Conservation (phyloP, 2,113 vertebrate genomes). For the Apteryx mantelli region DNA sequence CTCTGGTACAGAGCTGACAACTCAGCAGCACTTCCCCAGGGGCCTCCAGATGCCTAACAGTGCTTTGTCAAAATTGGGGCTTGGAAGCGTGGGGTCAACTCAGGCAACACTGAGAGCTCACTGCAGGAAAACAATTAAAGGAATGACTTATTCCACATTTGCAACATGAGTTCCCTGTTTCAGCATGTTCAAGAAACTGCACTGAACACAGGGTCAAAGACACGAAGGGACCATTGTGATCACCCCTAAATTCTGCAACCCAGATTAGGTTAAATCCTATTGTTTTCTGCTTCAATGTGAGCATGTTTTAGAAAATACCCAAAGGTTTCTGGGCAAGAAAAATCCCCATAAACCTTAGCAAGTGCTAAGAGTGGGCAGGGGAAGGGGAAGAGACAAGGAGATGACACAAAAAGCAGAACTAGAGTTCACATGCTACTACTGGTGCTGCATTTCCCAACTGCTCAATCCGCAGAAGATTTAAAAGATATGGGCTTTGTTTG, state of each 20-base stretch:
- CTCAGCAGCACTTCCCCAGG: rapidly evolving
- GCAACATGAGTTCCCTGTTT: background rate
- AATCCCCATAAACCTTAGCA: background rate
- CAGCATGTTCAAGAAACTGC: background rate
- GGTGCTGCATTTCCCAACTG: background rate
- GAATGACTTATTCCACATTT: background rate
- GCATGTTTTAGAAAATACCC: background rate
- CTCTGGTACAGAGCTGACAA: background rate
- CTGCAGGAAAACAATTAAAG: background rate
- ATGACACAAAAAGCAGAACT: background rate
- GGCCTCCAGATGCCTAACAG: background rate
- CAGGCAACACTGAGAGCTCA: rapidly evolving
- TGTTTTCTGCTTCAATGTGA: background rate
- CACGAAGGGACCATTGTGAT: background rate
- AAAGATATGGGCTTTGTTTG: background rate
- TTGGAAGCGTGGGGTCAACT: background rate
- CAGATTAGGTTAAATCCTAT: background rate
- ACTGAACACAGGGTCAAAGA: background rate
- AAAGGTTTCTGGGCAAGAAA: background rate
- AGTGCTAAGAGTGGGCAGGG: background rate
- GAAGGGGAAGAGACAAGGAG: background rate
- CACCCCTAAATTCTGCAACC: background rate
- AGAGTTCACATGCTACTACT: background rate
- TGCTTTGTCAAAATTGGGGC: background rate
- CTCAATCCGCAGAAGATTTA: background rate